Conservation (phyloP, 2,113 vertebrate species). For the Isurus oxyrinchus region DNA sequence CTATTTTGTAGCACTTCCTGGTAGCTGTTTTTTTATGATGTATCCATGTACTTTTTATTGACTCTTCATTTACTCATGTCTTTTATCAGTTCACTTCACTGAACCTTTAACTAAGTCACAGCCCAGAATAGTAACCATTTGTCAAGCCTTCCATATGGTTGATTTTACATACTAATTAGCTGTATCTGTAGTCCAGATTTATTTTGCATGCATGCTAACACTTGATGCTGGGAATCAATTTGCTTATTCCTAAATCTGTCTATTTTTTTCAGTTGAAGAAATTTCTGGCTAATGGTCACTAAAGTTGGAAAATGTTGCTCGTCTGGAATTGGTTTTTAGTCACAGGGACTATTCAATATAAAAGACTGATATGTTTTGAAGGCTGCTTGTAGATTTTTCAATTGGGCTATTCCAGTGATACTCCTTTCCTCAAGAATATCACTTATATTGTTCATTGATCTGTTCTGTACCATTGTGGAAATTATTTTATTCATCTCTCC, state of each 20-base stretch:
- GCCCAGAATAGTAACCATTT: neutral
- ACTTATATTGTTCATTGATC: neutral
- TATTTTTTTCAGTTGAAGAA: neutral
- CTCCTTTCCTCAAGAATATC: neutral
- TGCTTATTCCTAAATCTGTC: neutral
- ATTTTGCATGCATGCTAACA: neutral
- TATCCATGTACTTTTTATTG: neutral
- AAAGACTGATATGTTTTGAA: neutral
- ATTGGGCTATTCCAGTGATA: neutral
- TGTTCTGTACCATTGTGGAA: neutral
- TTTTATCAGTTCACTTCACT: neutral
- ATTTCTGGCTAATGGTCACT: neutral
- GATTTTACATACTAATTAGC: neutral
- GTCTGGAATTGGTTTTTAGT: constrained; percentile 5
- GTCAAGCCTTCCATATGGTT: neutral
- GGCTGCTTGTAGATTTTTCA: neutral
- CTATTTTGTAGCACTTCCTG: neutral
- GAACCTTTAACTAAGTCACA: neutral
- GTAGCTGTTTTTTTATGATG: neutral
- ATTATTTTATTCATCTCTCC: neutral
- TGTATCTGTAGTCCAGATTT: neutral
- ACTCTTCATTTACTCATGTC: neutral
- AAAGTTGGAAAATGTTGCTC: neutral
- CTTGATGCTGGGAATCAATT: neutral
- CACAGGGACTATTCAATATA: neutral